phyloP scores from a whole-genome alignment of 2,797 vertebrate genomes.

The Pempheris klunzingeri region DNA sequence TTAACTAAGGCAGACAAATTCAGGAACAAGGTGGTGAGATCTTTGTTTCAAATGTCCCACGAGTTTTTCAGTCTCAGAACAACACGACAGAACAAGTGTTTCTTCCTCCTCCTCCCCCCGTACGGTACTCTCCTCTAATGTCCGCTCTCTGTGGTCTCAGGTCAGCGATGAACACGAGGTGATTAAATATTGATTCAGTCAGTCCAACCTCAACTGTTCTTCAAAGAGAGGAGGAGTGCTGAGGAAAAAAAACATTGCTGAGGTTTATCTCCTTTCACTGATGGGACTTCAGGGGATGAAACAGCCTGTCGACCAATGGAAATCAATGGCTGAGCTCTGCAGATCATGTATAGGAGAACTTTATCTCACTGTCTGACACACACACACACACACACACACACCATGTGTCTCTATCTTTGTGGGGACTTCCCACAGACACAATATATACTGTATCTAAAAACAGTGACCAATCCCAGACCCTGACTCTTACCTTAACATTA shows the following conservation, averaged over 20 bases:
- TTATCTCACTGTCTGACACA: constrained; percentile 36
- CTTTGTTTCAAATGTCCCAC: background rate
- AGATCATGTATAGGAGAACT: constrained; percentile 20
- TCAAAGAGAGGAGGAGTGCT: constrained; percentile 24
- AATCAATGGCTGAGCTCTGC: constrained; percentile 44
- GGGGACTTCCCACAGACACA: too few relatives aligned
- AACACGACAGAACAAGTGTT: too few relatives aligned
- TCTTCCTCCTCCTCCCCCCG: too few relatives aligned
- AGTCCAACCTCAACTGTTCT: constrained; percentile 27
- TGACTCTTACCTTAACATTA: too few relatives aligned
- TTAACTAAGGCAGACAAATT: background rate
- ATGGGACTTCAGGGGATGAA: constrained; percentile 34
- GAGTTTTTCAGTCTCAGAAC: background rate
- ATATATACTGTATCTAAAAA: too few relatives aligned
- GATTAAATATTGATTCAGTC: constrained; percentile 74
- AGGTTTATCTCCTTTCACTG: constrained; percentile 44
- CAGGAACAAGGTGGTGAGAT: background rate
- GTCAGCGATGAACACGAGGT: constrained; percentile 24
- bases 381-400: constrained; percentile 12
- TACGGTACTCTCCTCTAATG: background rate
- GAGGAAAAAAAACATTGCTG: background rate
- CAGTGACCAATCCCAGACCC: too few relatives aligned
- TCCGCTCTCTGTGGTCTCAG: constrained; percentile 18
- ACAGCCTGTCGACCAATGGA: constrained; percentile 17
- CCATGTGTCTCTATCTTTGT: too few relatives aligned